phyloP scores from a whole-genome alignment of 2,113 vertebrate genomes.

The Ginglymostoma cirratum region DNA sequence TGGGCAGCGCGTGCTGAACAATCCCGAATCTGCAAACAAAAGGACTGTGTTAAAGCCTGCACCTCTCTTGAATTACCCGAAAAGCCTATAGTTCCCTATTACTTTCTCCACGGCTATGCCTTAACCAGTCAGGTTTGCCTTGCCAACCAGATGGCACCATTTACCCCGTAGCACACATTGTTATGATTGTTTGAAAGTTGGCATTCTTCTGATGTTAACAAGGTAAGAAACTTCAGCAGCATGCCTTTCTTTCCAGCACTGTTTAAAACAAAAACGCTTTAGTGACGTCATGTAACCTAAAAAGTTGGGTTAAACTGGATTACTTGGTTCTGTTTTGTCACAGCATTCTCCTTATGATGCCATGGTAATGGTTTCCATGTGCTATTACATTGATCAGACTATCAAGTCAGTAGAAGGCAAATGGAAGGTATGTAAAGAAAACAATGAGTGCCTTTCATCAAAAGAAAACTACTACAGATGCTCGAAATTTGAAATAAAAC shows the following conservation, averaged over 20 bases:
- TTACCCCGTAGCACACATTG: neutral
- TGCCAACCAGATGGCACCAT: neutral
- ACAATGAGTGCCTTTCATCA: neutral
- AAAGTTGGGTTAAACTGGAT: neutral
- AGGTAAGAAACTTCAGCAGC: neutral
- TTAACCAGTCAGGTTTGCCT: neutral
- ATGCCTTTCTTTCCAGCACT: neutral
- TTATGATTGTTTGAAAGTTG: neutral
- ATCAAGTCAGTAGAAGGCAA: constrained; percentile 67
- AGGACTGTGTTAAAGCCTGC: neutral
- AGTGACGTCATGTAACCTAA: neutral
- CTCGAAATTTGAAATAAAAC: too few relatives aligned
- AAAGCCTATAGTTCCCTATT: neutral
- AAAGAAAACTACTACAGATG: neutral
- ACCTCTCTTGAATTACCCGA: neutral
- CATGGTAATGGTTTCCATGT: constrained; percentile 75
- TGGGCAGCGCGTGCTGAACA: neutral
- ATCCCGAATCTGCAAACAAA: neutral
- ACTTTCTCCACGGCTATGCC: neutral
- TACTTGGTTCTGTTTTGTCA: constrained; percentile 43
- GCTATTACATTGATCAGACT: constrained; percentile 66
- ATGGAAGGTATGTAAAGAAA: constrained; percentile 75
- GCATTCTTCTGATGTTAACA: neutral
- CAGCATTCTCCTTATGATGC: constrained; percentile 87
- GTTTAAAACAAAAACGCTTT: too few relatives aligned